Evolutionary conservation across 2,797 vertebrate genomes (phyloP).

Genomic region (Malurus leucopterus): DNA sequence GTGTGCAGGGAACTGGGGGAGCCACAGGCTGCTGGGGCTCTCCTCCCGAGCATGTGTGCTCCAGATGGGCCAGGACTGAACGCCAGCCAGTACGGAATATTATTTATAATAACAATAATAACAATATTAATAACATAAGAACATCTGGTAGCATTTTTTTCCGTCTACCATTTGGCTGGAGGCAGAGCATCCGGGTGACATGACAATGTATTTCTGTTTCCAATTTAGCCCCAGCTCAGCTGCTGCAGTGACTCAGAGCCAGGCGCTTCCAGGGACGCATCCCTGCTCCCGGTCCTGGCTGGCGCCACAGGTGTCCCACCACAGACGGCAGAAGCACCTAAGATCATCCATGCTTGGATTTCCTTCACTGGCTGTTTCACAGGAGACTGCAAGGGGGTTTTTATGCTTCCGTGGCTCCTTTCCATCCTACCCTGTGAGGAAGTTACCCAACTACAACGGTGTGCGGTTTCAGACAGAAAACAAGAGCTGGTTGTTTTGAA

Average conservation of each 20-base stretch:
- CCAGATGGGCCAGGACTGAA: constrained; percentile 33
- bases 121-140: constrained; percentile 62
- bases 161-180: constrained; percentile 52
- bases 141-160: constrained; percentile 52
- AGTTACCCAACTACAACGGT: background rate
- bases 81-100: constrained; percentile 1
- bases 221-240: constrained; percentile 38
- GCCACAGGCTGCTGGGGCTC: background rate
- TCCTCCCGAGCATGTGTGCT: background rate
- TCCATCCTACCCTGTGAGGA: background rate
- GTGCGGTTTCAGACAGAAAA: background rate
- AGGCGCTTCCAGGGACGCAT: background rate
- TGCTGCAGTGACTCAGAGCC: constrained; percentile 8
- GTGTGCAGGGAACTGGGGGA: background rate
- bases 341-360: background rate
- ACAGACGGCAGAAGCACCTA: background rate
- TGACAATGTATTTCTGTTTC: constrained; percentile 42
- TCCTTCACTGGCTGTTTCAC: background rate
- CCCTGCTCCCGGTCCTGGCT: fast-evolving
- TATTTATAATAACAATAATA: constrained; percentile 64
- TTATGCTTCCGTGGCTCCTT: background rate
- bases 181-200: constrained; percentile 40
- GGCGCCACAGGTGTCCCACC: background rate
- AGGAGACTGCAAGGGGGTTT: background rate
- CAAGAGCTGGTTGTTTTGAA: constrained; percentile 21